Percentiles rank a stretch among this genome's conserved stretches.
These are phyloP conservation scores for Rhabdornis inornatus DNA, from an alignment of 2,113 vertebrate genomes.

Conservation along the genomic window DNA sequence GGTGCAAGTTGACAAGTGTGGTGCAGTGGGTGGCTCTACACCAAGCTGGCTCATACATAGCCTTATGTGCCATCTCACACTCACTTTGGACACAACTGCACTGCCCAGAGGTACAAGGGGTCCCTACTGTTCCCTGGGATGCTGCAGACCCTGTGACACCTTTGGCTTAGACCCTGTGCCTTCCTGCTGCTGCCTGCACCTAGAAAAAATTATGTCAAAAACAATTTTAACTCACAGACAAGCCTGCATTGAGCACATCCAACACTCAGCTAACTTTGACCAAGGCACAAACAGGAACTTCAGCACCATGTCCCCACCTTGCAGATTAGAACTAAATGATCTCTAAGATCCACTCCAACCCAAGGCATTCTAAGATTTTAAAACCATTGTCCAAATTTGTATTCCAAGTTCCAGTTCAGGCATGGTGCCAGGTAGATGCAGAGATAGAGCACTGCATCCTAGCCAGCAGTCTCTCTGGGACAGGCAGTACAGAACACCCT, in stretches of 20 bases:
- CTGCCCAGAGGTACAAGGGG: background rate
- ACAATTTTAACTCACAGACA: background rate
- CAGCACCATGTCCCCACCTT: background rate
- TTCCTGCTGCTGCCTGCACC: background rate
- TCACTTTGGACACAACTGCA: background rate
- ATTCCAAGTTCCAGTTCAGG: background rate
- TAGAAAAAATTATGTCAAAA: background rate
- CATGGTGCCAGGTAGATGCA: background rate
- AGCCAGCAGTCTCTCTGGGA: background rate
- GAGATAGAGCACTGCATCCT: background rate
- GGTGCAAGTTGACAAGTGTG: accelerated
- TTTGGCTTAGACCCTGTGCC: background rate
- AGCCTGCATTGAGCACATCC: accelerated
- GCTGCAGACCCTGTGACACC: background rate
- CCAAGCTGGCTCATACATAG: background rate
- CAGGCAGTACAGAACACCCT: background rate
- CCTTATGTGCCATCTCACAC: background rate
- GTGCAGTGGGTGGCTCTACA: background rate
- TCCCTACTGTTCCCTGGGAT: background rate
- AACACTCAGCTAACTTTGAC: background rate
- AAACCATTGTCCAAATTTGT: background rate
- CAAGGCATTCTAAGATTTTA: background rate
- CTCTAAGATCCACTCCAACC: background rate
- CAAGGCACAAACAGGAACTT: background rate
- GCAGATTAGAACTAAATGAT: background rate